phyloP scores from a whole-genome alignment of 2,113 vertebrate genomes.

The Raja brachyura region DNA sequence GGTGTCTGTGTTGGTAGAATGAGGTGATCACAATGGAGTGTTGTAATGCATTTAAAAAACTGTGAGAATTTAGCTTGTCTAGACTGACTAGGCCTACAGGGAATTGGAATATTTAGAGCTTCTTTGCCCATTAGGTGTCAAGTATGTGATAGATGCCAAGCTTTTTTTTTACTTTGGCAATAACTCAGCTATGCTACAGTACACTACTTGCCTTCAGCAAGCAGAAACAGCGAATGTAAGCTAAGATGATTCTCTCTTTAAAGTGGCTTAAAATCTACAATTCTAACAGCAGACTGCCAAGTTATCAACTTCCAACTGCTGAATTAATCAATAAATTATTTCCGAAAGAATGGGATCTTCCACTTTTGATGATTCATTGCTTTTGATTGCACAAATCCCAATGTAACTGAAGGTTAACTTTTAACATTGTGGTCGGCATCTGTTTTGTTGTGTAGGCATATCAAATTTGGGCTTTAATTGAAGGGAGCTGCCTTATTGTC shows the following conservation, averaged over 20 bases:
- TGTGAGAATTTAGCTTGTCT: conserved; percentile 75
- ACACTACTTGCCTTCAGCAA: conserved; percentile 52
- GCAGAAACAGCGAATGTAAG: conserved; percentile 51
- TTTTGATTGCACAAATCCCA: conserved; percentile 1
- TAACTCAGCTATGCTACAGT: conserved; percentile 53
- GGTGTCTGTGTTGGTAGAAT: conserved; percentile 58
- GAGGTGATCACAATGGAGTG: conserved; percentile 67
- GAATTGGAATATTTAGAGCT: conserved; percentile 63
- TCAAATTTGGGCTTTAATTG: not conserved
- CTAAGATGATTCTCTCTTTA: conserved; percentile 49
- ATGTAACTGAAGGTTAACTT: not conserved
- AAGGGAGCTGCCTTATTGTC: not conserved
- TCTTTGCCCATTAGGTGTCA: conserved; percentile 70
- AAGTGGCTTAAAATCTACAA: conserved; percentile 51
- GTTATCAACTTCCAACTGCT: conserved; percentile 49
- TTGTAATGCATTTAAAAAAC: conserved; percentile 64
- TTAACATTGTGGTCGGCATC: not conserved
- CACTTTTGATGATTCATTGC: conserved; percentile 41
- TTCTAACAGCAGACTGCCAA: conserved; percentile 53
- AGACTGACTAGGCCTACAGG: conserved; percentile 60
- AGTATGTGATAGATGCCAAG: conserved; percentile 65
- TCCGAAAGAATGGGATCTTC: conserved; percentile 49
- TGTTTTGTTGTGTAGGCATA: conserved; percentile 14
- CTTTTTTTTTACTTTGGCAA: conserved; percentile 58
- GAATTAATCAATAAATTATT: conserved; percentile 50